Conservation (phyloP, 2,797 vertebrate genomes). For the Gila robusta region DNA sequence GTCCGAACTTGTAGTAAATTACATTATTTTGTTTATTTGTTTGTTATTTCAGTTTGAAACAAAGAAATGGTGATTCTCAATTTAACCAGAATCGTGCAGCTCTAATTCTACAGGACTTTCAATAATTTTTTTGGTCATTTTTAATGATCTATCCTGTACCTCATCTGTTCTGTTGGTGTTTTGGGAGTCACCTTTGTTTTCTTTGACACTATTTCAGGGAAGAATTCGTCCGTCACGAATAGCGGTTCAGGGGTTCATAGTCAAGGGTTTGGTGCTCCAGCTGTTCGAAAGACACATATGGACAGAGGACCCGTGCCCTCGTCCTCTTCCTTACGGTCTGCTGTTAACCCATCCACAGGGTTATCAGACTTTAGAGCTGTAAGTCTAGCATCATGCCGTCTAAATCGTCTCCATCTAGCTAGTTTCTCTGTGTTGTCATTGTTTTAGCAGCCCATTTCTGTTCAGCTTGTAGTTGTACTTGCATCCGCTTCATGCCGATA, state of each 20-base stretch:
- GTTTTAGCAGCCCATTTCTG: background rate
- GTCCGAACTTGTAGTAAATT: too few species aligned
- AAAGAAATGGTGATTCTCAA: too few species aligned
- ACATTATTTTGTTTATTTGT: background rate
- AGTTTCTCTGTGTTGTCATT: conserved; percentile 11
- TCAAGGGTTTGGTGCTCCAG: conserved; percentile 5
- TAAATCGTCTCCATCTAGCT: conserved; percentile 19
- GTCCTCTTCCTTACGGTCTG: conserved; percentile 29
- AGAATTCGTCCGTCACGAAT: conserved; percentile 22
- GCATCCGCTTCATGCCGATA: background rate
- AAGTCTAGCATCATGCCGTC: conserved; percentile 45
- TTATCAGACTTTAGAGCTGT: conserved; percentile 54
- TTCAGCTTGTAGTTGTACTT: background rate
- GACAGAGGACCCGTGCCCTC: conserved; percentile 34
- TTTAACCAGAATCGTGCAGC: background rate
- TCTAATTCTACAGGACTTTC: background rate
- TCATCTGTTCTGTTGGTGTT: conserved; percentile 12
- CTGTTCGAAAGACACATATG: background rate
- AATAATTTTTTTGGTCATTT: background rate
- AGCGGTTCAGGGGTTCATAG: conserved; percentile 32
- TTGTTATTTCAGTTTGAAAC: too few species aligned
- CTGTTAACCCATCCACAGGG: conserved; percentile 28
- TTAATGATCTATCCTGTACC: background rate
- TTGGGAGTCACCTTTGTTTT: conserved; percentile 38
- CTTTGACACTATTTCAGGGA: conserved; percentile 55